These are phyloP conservation scores for Drosophila ohnishii DNA, from an alignment of 1,140 invertebrate genomes.

Conservation along the genomic window DNA sequence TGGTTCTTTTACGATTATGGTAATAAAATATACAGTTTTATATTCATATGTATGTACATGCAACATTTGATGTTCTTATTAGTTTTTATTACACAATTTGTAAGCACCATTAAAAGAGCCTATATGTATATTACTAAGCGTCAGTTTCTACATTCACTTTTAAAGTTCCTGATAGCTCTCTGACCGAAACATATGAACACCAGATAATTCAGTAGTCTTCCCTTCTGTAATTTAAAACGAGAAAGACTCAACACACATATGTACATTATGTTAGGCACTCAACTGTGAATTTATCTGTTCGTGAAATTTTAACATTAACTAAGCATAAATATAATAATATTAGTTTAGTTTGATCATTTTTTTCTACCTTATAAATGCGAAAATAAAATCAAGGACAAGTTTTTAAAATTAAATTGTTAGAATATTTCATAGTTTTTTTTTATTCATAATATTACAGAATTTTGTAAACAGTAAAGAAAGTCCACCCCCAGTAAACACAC, in stretches of 20 bases:
- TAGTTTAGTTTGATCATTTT: background rate
- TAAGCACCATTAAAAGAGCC: background rate
- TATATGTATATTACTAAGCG: background rate
- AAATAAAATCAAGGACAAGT: background rate
- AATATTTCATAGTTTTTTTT: background rate
- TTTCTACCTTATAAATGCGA: no score
- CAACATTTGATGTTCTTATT: background rate
- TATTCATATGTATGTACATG: no score
- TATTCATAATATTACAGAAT: background rate
- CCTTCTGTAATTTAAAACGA: background rate
- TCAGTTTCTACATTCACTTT: background rate
- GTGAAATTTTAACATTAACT: background rate
- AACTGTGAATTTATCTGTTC: no score
- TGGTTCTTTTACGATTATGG: background rate
- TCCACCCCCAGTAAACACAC: conserved; percentile 5
- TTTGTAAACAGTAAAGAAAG: background rate
- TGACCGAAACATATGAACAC: background rate
- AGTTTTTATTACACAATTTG: background rate
- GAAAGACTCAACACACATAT: no score
- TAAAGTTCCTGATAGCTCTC: background rate
- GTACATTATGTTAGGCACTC: no score
- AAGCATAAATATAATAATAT: background rate
- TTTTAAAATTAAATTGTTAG: background rate
- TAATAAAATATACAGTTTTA: background rate
- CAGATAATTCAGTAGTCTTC: background rate